A percentile compares a stretch with the other conserved stretches of the same genome.
These are phyloP conservation scores for Zaprionus nigranus DNA, from an alignment of 1,140 invertebrate species.

Conservation along the genomic window DNA sequence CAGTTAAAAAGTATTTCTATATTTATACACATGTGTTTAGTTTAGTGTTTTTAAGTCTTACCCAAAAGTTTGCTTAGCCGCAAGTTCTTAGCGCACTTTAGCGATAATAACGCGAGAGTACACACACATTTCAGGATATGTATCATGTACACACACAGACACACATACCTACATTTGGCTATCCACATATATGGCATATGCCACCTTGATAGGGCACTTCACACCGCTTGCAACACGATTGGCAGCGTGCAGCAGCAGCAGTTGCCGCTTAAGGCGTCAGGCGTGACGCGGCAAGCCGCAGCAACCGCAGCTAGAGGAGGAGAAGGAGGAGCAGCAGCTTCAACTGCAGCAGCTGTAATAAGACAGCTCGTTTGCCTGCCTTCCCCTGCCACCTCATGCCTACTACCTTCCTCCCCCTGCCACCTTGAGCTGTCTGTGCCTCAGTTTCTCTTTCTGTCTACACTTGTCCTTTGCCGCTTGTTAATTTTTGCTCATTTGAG, in stretches of 20 bases:
- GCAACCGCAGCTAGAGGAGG: constrained; percentile 6
- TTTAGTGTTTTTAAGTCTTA: not conserved
- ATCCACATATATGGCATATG: constrained; percentile 35
- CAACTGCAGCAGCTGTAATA: constrained; percentile 66
- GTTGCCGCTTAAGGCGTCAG: constrained; percentile 47
- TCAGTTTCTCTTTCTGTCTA: constrained; percentile 10
- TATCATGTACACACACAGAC: too few relatives aligned
- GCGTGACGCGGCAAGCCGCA: constrained; percentile 54
- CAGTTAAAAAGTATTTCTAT: not conserved
- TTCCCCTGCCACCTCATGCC: constrained; percentile 18
- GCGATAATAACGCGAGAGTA: constrained; percentile 64
- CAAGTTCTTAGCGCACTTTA: constrained; percentile 57
- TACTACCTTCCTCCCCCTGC: not conserved
- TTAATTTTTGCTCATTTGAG: constrained; percentile 79
- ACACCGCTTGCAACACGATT: constrained; percentile 35
- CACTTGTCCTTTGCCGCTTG: constrained; percentile 42
- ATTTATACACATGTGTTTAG: not conserved
- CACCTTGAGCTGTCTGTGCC: constrained; percentile 9
- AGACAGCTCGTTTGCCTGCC: constrained; percentile 70
- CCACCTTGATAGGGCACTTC: constrained; percentile 51
- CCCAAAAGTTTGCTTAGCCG: not conserved
- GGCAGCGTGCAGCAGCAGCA: constrained; percentile 36
- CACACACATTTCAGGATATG: constrained; percentile 35
- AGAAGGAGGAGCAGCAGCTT: not conserved
- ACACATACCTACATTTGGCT: not conserved